phyloP scores from a whole-genome alignment of 2,113 vertebrate genomes.

The Varanus salvator region DNA sequence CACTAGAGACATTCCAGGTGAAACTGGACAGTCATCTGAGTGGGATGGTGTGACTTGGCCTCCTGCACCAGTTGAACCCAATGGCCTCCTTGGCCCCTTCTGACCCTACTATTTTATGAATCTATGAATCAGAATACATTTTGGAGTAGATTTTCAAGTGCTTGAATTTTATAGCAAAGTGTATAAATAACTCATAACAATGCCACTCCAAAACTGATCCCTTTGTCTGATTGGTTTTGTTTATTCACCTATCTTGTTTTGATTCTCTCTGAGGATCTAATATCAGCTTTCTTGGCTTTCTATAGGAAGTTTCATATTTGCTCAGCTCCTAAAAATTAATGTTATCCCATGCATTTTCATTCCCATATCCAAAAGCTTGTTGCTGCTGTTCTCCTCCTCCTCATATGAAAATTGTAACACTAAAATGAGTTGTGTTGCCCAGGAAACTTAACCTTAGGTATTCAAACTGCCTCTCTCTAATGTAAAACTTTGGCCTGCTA shows the following conservation, averaged over 20 bases:
- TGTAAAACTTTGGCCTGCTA: neutral
- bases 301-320: neutral
- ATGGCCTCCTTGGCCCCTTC: too few species aligned
- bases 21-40: too few species aligned
- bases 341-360: neutral
- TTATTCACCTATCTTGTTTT: neutral
- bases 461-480: neutral
- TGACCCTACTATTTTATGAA: too few species aligned
- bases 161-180: neutral
- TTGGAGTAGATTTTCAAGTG: neutral
- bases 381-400: neutral
- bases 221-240: slow-evolving; percentile 16
- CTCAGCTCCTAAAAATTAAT: neutral
- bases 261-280: neutral
- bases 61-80: too few species aligned
- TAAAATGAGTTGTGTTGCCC: neutral
- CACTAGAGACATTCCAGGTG: too few species aligned
- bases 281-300: slow-evolving; percentile 3
- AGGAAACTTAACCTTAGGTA: neutral
- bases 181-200: neutral
- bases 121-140: neutral
- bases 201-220: neutral
- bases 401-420: neutral
- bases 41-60: too few species aligned
- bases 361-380: neutral